Evolutionary conservation across 2,797 vertebrate species (phyloP).

Genomic region (Lutjanus campechanus): DNA sequence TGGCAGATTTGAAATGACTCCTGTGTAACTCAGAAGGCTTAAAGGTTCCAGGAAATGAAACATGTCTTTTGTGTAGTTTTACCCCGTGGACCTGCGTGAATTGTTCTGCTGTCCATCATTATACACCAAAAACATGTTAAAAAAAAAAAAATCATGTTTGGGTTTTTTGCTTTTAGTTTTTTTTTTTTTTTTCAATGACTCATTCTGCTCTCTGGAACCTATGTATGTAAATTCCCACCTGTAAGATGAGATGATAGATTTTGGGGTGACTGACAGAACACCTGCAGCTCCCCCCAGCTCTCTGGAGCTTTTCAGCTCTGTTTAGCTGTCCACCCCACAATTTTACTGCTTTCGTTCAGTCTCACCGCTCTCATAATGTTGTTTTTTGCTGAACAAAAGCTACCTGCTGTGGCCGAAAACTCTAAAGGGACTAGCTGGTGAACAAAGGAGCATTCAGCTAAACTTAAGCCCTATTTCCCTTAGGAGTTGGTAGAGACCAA

Average conservation of each 20-base stretch:
- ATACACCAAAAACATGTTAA: slow-evolving; percentile 12
- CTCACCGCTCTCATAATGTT: background rate
- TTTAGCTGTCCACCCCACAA: background rate
- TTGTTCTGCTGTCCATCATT: slow-evolving; percentile 37
- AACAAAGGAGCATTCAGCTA: too few relatives aligned
- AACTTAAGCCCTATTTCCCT: too few relatives aligned
- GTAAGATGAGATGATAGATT: background rate
- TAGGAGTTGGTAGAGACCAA: too few relatives aligned
- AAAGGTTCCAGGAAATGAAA: slow-evolving; percentile 68
- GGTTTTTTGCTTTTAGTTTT: background rate
- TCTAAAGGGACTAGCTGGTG: background rate
- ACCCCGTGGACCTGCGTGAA: slow-evolving; percentile 7
- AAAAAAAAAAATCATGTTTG: background rate
- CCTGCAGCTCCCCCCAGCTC: background rate
- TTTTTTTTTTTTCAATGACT: background rate
- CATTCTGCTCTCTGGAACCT: background rate
- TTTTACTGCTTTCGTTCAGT: background rate
- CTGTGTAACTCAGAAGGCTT: slow-evolving; percentile 46
- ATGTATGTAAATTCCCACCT: background rate
- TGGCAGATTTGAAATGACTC: slow-evolving; percentile 63
- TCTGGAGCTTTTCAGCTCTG: too few relatives aligned
- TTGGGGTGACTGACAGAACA: background rate
- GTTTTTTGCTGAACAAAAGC: background rate
- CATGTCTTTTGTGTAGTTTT: slow-evolving; percentile 32
- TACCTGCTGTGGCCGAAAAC: too few relatives aligned